phyloP scores from a whole-genome alignment of 2,113 vertebrate species.

The Sarotherodon lohbergeri region DNA sequence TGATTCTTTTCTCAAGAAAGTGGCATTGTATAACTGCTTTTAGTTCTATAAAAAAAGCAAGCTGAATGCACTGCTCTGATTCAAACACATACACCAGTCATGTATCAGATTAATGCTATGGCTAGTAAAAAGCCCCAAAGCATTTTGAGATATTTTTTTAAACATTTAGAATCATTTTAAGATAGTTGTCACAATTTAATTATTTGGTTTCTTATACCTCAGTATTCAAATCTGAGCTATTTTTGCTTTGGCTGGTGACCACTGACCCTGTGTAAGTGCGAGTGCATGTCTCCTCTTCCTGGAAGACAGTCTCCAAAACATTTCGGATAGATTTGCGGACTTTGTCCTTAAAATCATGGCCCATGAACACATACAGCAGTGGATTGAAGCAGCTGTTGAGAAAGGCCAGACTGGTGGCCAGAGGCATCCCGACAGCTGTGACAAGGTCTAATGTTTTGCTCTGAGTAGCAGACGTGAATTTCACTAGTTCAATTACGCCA shows the following conservation, averaged over 20 bases:
- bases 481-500: not conserved
- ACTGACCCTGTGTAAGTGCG: slow-evolving; percentile 66
- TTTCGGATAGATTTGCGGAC: not conserved
- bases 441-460: slow-evolving; percentile 38
- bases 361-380: slow-evolving; percentile 53
- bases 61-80: not conserved
- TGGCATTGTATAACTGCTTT: not conserved
- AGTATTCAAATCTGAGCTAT: slow-evolving; percentile 57
- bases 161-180: not conserved
- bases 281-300: slow-evolving; percentile 67
- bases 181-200: not conserved
- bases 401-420: slow-evolving; percentile 42
- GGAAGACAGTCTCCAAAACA: slow-evolving; percentile 70
- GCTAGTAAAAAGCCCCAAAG: not conserved
- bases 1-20: not conserved
- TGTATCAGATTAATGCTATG: not conserved
- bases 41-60: not conserved
- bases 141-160: not conserved
- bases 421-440: slow-evolving; percentile 68
- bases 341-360: not conserved
- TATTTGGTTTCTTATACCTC: not conserved
- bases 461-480: not conserved
- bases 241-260: slow-evolving; percentile 60
- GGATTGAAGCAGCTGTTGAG: not conserved
- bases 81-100: not conserved